A percentile compares a stretch with the other conserved stretches of the same genome.
Evolutionary conservation across 2,113 vertebrate species (phyloP).

Genomic region (Ictidomys tridecemlineatus): DNA sequence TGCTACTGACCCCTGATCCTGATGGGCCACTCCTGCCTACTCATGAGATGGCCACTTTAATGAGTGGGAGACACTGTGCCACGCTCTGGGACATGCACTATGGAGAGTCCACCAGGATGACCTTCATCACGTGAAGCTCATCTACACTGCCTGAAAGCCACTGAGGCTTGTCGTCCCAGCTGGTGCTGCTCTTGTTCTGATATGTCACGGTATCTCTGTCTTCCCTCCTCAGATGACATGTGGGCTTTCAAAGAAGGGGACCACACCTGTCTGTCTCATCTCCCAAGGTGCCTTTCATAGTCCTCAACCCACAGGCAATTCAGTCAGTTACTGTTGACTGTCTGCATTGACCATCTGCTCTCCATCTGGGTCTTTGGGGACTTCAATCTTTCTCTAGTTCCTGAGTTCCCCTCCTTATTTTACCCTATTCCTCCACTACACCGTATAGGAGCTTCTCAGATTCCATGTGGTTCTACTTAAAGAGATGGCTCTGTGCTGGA

Average conservation of each 20-base stretch:
- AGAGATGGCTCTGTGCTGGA: background rate
- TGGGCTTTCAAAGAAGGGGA: background rate
- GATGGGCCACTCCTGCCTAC: background rate
- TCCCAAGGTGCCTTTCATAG: background rate
- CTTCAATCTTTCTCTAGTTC: conserved; percentile 7
- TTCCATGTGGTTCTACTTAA: background rate
- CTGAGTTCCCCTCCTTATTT: background rate
- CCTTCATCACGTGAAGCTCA: accelerated
- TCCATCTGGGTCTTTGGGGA: background rate
- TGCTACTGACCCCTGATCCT: background rate
- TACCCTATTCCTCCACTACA: background rate
- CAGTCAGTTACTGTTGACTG: background rate
- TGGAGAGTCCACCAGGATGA: no score
- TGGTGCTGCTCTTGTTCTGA: accelerated
- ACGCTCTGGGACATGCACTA: background rate
- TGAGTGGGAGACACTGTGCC: background rate
- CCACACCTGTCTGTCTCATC: background rate
- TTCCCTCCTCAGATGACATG: background rate
- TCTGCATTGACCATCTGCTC: background rate
- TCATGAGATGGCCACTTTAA: background rate
- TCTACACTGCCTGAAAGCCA: background rate
- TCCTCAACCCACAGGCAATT: background rate
- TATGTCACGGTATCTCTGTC: background rate
- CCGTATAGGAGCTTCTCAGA: background rate
- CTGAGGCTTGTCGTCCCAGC: background rate